A percentile compares a stretch with the other conserved stretches of the same genome.
These are phyloP conservation scores for Seira ritae DNA, from an alignment of 2,888 invertebrate genomes.

Conservation along the genomic window DNA sequence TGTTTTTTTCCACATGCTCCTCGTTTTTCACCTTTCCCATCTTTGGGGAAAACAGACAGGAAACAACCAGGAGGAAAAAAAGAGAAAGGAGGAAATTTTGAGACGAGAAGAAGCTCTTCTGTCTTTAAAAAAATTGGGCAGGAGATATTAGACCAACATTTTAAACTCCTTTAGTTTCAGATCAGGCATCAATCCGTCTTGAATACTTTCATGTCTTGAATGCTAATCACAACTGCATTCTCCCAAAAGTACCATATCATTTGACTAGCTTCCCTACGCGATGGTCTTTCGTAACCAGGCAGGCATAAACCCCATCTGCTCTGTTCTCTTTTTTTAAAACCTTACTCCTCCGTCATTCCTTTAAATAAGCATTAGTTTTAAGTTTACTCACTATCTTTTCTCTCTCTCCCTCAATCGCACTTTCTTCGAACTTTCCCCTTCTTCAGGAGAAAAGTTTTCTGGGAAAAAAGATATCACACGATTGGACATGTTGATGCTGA, in stretches of 20 bases:
- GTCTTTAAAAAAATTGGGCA: too few species aligned
- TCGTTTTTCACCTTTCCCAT: constrained; percentile 12
- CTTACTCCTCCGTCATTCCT: constrained; percentile 25
- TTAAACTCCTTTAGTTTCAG: constrained; percentile 64
- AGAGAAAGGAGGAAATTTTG: constrained; percentile 20
- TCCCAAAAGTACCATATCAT: constrained; percentile 64
- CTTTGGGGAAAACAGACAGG: constrained; percentile 32
- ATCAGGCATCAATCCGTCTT: constrained; percentile 65
- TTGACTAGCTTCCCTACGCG: constrained; percentile 50
- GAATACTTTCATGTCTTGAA: constrained; percentile 57
- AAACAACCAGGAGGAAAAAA: constrained; percentile 34
- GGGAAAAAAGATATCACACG: constrained; percentile 23
- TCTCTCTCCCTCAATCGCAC: not conserved
- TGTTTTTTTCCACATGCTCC: constrained; percentile 35
- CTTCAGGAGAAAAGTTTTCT: constrained; percentile 13
- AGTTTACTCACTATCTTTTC: constrained; percentile 15
- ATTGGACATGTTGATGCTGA: constrained; percentile 49
- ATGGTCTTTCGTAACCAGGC: not conserved
- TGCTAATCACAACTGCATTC: constrained; percentile 64
- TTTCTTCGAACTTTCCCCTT: constrained; percentile 1
- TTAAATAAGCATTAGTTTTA: constrained; percentile 31
- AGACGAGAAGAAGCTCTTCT: too few species aligned
- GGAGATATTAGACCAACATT: constrained; percentile 37
- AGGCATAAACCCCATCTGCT: constrained; percentile 58
- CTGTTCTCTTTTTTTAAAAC: constrained; percentile 33